These are phyloP conservation scores for Acipenser transmontanus DNA, from an alignment of 2,797 vertebrate genomes.

Conservation along the genomic window DNA sequence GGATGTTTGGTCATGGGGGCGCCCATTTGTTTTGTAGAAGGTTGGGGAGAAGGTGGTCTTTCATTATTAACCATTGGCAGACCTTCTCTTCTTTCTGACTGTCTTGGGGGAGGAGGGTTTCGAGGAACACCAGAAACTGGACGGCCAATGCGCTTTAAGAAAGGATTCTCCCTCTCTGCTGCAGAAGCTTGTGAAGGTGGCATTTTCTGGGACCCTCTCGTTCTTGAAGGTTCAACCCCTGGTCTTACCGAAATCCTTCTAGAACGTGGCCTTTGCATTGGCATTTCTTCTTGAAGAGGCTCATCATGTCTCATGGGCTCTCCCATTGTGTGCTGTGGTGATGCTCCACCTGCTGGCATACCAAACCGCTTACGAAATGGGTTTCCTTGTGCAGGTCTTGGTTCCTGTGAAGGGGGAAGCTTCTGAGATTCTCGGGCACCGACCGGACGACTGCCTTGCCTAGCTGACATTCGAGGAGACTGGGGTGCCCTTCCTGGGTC, in stretches of 20 bases:
- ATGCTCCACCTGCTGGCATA: constrained; percentile 49
- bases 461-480: constrained; percentile 43
- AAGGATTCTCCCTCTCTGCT: constrained; percentile 33
- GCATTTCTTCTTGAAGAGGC: not conserved
- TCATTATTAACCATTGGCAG: constrained; percentile 32
- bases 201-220: constrained; percentile 17
- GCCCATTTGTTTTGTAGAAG: constrained; percentile 27
- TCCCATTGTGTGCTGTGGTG: constrained; percentile 19
- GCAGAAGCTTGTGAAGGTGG: constrained; percentile 21
- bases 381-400: constrained; percentile 23
- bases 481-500: constrained; percentile 28
- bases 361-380: constrained; percentile 36
- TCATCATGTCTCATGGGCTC: constrained; percentile 6
- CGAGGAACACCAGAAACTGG: constrained; percentile 62
- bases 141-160: constrained; percentile 52
- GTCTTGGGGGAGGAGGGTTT: constrained; percentile 46
- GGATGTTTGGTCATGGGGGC: not conserved
- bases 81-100: constrained; percentile 51
- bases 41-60: constrained; percentile 22
- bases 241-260: constrained; percentile 29
- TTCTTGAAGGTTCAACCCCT: constrained; percentile 20
- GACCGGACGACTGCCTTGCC: constrained; percentile 45
- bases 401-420: constrained; percentile 22
- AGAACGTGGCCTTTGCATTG: not conserved
- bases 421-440: constrained; percentile 48